Evolutionary conservation across 2,888 invertebrate species (phyloP), one percentile per base, ranked within the genome.

Genomic region (Electrophaes corylata): DNA sequence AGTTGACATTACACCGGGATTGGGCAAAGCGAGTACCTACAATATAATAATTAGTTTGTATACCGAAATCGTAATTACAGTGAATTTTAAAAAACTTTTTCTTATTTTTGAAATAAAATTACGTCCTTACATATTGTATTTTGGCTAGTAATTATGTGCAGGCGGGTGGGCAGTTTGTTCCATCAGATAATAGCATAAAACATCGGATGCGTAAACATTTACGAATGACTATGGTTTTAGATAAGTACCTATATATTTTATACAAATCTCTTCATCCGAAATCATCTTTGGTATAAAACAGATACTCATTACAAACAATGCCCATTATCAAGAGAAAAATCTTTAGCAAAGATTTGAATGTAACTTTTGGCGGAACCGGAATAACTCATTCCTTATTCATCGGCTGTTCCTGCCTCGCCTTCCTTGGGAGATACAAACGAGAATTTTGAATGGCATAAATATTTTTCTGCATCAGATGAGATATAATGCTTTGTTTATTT

Each of bases 361-460:
- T 61, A 72, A 70, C 71, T 71, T 70, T 61, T 65, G 68, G 23
- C 19, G 45, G 46, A 54, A 74, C 70, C 69, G 64, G 73, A 73
- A 75, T 72, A 71, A 71, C 73, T 74, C 73, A 77, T 78, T 74
- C 45, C 60, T 76, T 77, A 78, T 78, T 79, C 75, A 79, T 74
- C 70, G 66, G 64, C 68, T 71, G 75, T 72, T 72, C 70, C 69
- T 59, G 72, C 71, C 71, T 74, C 71, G 68, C 66, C 60, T 64
- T 67, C 65, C 62, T 50, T 66, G 59, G 47, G n/a, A 53, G 53
- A 53, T 39, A 55, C 46, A 61, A 70, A 49, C 68, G 69, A 69
- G 54, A 53, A 41, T 47, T 57, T 60, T 54, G 57, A 57, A 57
- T 57, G 48, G 37, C 46, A 56, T 45, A 29, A 52, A 53, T 53